Evolutionary conservation across 2,888 invertebrate species (phyloP), one percentile per base, ranked within the genome.

Genomic region (Ischnura elegans): DNA sequence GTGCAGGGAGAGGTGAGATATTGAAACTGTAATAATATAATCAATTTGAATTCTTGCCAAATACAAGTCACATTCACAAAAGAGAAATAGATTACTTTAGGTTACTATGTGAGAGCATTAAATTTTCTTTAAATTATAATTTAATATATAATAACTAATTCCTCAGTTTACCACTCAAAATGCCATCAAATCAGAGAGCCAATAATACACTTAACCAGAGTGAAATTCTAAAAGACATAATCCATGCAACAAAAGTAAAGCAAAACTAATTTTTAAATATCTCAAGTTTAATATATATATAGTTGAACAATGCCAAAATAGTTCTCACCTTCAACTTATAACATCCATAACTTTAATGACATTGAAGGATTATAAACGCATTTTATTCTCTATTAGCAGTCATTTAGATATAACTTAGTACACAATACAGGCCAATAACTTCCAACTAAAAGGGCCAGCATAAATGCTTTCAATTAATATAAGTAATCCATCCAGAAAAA

Each of bases 251-350:
- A 76, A 76, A 76, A 76, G 76, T 76, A 76, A 76, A 76, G 29
- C 76, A 76, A 76, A 76, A 36, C 29, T 76, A 36, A 76, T 36
- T 76, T 76, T 76, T 76, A 76, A 76, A 76, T 76, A 76, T 76
- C 76, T 76, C 76, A 76, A 76, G 36, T 76, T 76, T 76, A 76
- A 76, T 76, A 76, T 36, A 76, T 36, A 61, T 61, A 36, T 76
- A 76, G 76, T 76, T 76, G 76, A 76, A 76, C 76, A 76, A 76
- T 76, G 76, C 76, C 76, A 76, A 76, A 76, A 76, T 76, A 76
- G 76, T 76, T 76, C 76, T 76, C 76, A 76, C 76, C 76, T 76
- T 76, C 76, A 76, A 76, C 76, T 76, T 76, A 76, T 76, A 76
- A 76, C 76, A 61, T 61, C 61, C 61, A 76, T 36, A 76, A 76